Evolutionary conservation across 2,888 invertebrate genomes (phyloP), one percentile per base, ranked within the genome.

Genomic region (Melanophora roralis): DNA sequence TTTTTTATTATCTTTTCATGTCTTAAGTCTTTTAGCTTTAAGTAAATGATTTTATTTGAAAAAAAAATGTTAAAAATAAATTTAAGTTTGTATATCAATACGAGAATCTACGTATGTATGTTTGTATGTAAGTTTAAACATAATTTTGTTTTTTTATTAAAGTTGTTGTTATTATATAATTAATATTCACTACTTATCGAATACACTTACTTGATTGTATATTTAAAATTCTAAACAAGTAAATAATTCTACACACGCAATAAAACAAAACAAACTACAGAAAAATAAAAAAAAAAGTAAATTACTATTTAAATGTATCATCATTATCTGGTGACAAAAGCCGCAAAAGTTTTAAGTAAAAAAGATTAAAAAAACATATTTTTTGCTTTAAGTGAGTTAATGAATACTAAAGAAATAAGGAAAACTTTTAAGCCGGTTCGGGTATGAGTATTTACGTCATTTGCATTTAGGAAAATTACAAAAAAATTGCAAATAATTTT

Each of bases 221-320:
- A 32, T 67, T 71, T 69, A 55, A 60, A 47, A 79, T 79, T 79
- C 79, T 55, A 27, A 14, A 43, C 75, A 75, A 67, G 75, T 67
- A 71, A 67, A 34, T 62, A 55, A 65, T 75, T 71, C 73, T 74
- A 74, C 59, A 65, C 47, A 67, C 74, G 65, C 65, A 69, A 78
- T 69, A 14, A 45, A 60, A 45, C 8, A 32, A 67, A 51, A 16
- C 16, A 11, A 36, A 38, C 19, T 21, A 47, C 8, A 27, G 6
- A 62, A 38, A 21, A 32, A 59, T 16, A 12, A 34, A 53, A 47
- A 27, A 27, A 32, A 16, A 19, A 32, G 47, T 49, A 47, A 49
- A n/a, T n/a, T n/a, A n/a, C n/a, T n/a, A n/a, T n/a, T n/a, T n/a
- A n/a, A n/a, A n/a, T n/a, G n/a, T 57, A 53, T 71, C 14, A 72